phyloP scores from a whole-genome alignment of 2,113 vertebrate genomes.

The Dunckerocampus dactyliophorus region DNA sequence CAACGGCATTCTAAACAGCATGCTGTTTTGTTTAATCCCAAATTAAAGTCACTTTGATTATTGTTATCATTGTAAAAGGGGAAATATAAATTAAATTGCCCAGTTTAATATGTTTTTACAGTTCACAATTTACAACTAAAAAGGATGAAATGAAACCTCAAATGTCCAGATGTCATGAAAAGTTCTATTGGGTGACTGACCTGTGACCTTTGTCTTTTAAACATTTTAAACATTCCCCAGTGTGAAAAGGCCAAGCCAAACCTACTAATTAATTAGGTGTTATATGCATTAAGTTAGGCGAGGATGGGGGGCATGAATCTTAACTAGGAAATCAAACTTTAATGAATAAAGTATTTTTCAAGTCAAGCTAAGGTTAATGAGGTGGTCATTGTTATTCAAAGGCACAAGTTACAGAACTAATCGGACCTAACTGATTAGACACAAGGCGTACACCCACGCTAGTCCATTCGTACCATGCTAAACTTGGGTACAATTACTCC shows the following conservation, averaged over 20 bases:
- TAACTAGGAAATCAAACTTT: constrained; percentile 49
- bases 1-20: neutral
- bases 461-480: too few relatives aligned
- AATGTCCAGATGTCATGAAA: neutral
- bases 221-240: constrained; percentile 36
- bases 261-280: constrained; percentile 38
- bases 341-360: constrained; percentile 45
- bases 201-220: constrained; percentile 27
- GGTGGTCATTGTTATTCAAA: constrained; percentile 14
- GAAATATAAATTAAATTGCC: too few relatives aligned
- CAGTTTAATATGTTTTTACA: too few relatives aligned
- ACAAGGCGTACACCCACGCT: too few relatives aligned
- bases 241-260: constrained; percentile 40
- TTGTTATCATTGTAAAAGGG: too few relatives aligned
- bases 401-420: constrained; percentile 16
- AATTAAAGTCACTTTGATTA: too few relatives aligned
- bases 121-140: neutral
- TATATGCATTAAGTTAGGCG: constrained; percentile 47
- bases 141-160: neutral
- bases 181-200: constrained; percentile 13
- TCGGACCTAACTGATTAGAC: neutral
- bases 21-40: neutral
- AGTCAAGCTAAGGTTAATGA: constrained; percentile 45
- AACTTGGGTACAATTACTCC: too few relatives aligned
- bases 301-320: constrained; percentile 46